phyloP scores from a whole-genome alignment of 2,113 vertebrate genomes.

The Scartelaos histophorus region DNA sequence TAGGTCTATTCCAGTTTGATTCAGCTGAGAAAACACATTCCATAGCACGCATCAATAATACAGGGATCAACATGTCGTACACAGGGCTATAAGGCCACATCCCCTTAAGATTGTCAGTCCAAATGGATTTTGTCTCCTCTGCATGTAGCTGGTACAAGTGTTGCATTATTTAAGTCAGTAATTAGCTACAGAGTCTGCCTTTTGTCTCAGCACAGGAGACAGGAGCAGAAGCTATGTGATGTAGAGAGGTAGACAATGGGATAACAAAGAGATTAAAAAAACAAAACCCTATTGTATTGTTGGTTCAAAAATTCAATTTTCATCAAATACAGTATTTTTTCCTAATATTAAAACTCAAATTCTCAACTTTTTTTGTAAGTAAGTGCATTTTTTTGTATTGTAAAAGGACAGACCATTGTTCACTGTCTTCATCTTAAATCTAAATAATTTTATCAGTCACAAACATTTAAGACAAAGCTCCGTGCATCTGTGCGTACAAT shows the following conservation, averaged over 20 bases:
- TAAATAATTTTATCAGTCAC: no score
- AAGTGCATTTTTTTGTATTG: no score
- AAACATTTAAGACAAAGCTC: no score
- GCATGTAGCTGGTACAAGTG: constrained; percentile 16
- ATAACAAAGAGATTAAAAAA: not conserved
- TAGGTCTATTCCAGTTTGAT: constrained; percentile 31
- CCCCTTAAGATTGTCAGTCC: constrained; percentile 39
- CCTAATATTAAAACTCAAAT: no score
- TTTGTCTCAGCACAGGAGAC: constrained; percentile 5
- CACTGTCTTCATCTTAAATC: no score
- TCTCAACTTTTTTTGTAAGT: no score
- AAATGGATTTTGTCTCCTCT: constrained; percentile 51
- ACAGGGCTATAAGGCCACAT: constrained; percentile 20
- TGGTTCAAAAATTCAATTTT: no score
- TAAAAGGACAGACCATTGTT: no score
- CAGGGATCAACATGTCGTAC: constrained; percentile 45
- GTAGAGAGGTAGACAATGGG: not conserved
- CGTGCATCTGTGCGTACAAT: no score
- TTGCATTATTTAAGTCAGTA: constrained; percentile 49
- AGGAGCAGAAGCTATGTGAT: not conserved
- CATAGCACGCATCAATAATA: constrained; percentile 53
- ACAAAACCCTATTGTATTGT: no score
- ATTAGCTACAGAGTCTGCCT: constrained; percentile 38
- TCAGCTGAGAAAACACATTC: constrained; percentile 21
- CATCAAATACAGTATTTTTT: no score